A percentile compares a stretch with the other conserved stretches of the same genome.
Evolutionary conservation across 2,113 vertebrate genomes (phyloP).

Genomic region (Gadus chalcogrammus): DNA sequence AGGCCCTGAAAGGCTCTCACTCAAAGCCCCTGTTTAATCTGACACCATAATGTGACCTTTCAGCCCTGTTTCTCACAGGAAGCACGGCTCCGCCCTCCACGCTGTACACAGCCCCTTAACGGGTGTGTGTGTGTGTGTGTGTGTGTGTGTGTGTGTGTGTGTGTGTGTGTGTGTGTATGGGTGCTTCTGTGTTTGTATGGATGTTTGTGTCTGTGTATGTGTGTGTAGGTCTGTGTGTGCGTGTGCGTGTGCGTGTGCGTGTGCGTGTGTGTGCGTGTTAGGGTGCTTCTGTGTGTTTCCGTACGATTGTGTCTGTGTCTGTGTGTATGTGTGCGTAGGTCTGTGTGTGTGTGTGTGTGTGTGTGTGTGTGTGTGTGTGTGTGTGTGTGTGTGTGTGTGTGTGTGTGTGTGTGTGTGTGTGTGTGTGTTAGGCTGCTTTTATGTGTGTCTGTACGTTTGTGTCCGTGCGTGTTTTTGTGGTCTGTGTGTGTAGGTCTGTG

Average conservation of each 20-base stretch:
- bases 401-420: background rate
- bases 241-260: constrained; percentile 1
- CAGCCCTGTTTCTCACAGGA: constrained; percentile 55
- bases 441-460: constrained; percentile 24
- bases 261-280: no score
- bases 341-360: background rate
- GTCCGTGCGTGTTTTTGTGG: background rate
- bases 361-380: constrained; percentile 12
- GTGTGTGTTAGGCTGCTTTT: constrained; percentile 17
- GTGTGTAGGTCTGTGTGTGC: no score
- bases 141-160: constrained; percentile 21
- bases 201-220: no score
- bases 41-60: constrained; percentile 63
- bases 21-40: constrained; percentile 56
- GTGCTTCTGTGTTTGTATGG: background rate
- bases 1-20: constrained; percentile 38
- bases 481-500: background rate
- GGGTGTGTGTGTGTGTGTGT: constrained; percentile 7
- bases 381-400: background rate
- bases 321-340: background rate
- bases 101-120: background rate
- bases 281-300: background rate
- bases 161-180: background rate
- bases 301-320: background rate
- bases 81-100: constrained; percentile 42